These are phyloP conservation scores for Alexandromys fortis DNA, from an alignment of 2,113 vertebrate species.

Conservation along the genomic window DNA sequence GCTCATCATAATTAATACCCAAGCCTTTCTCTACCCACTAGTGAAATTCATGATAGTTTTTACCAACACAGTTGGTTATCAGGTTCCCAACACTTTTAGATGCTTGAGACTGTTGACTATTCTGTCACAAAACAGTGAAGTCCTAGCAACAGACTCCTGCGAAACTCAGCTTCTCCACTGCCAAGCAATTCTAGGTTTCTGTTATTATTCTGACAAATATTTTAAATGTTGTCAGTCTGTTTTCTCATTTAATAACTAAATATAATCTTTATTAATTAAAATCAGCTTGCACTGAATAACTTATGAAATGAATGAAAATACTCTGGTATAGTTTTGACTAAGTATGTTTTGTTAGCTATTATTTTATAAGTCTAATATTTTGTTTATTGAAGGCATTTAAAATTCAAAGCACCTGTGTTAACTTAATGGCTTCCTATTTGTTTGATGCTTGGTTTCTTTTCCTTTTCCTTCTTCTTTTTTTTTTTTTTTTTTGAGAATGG, in stretches of 20 bases:
- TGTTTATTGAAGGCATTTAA: slow-evolving; percentile 60
- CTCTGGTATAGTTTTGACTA: slow-evolving; percentile 54
- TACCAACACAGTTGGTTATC: background rate
- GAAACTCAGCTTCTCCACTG: slow-evolving; percentile 27
- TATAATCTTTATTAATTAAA: slow-evolving; percentile 72
- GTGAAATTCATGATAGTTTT: slow-evolving; percentile 47
- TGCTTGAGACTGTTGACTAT: background rate
- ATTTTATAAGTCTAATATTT: slow-evolving; percentile 56
- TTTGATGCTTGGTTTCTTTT: background rate
- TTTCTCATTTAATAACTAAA: slow-evolving; percentile 59
- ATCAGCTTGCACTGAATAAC: slow-evolving; percentile 56
- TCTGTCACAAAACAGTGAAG: background rate
- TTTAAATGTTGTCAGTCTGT: slow-evolving; percentile 60
- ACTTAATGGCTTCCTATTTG: background rate
- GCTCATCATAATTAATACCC: background rate
- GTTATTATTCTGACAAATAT: slow-evolving; percentile 36
- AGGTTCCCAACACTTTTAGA: background rate
- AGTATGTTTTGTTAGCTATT: slow-evolving; percentile 27
- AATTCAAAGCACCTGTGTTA: slow-evolving; percentile 51
- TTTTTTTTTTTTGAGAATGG: background rate
- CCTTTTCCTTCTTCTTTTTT: background rate
- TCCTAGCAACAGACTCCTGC: slow-evolving; percentile 23
- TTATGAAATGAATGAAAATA: slow-evolving; percentile 69
- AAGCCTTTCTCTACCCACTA: background rate
- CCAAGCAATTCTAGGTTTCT: slow-evolving; percentile 54